Evolutionary conservation across 2,113 vertebrate genomes (phyloP).

Genomic region (Pipra filicauda): DNA sequence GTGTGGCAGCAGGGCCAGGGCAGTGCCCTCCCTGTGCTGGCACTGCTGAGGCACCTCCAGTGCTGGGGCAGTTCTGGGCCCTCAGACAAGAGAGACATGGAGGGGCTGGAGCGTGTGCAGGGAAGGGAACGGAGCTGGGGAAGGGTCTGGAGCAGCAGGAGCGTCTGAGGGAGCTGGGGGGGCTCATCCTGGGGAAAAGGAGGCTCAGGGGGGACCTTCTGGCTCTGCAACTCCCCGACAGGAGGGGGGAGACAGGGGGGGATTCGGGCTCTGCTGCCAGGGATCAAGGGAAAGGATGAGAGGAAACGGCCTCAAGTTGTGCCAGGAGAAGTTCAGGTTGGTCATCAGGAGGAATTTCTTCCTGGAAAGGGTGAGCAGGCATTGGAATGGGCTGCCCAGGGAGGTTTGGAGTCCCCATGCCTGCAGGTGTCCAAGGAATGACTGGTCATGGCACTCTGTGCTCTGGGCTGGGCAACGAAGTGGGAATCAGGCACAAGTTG

Average conservation of each 20-base stretch:
- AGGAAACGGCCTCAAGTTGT: rapidly evolving
- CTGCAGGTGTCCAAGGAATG: rapidly evolving
- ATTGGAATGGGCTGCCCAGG: rapidly evolving
- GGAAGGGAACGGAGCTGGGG: background rate
- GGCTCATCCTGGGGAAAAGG: background rate
- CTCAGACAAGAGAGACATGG: background rate
- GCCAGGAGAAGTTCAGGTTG: rapidly evolving
- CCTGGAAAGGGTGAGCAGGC: rapidly evolving
- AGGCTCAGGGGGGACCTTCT: background rate
- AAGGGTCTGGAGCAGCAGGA: background rate
- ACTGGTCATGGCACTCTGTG: background rate
- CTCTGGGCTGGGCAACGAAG: no score
- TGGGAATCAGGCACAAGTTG: background rate
- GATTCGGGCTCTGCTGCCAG: rapidly evolving
- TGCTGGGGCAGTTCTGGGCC: no score
- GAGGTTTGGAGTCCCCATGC: background rate
- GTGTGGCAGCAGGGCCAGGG: background rate
- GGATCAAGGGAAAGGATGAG: background rate
- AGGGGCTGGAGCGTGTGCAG: background rate
- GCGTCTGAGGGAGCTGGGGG: background rate
- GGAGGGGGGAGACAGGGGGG: rapidly evolving
- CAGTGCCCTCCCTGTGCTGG: background rate
- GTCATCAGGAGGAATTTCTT: background rate
- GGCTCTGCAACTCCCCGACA: background rate
- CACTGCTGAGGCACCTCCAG: background rate